phyloP scores from a whole-genome alignment of 1,140 invertebrate genomes.

The Leptonema lineaticorne region DNA sequence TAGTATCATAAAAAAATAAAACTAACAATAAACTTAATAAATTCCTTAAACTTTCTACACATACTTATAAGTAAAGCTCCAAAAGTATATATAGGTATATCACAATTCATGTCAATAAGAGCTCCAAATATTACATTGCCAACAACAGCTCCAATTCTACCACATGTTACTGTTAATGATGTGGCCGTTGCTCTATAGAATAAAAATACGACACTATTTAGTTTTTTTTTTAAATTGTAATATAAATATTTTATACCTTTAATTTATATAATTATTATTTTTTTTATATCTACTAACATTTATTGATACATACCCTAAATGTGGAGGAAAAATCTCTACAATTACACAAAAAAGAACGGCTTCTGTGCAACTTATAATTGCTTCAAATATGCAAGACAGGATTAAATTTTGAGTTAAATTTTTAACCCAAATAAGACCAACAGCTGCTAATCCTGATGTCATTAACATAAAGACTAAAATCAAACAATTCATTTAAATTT shows the following conservation, averaged over 20 bases:
- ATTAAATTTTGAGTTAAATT: constrained; percentile 56
- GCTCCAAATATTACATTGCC: constrained; percentile 60
- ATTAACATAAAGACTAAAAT: constrained; percentile 57
- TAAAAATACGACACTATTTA: not conserved
- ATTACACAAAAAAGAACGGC: constrained; percentile 61
- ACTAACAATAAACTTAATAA: too few species aligned
- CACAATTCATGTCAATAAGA: constrained; percentile 57
- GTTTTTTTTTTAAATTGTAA: not conserved
- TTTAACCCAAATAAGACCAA: constrained; percentile 58
- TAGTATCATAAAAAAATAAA: too few species aligned
- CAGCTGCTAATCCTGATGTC: constrained; percentile 56
- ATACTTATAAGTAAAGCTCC: constrained; percentile 56
- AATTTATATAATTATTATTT: not conserved
- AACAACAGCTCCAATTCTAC: constrained; percentile 58
- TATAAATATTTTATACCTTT: not conserved
- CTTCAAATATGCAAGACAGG: constrained; percentile 59
- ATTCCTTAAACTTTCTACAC: too few species aligned
- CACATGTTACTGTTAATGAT: constrained; percentile 58
- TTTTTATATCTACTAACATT: not conserved
- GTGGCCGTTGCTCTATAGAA: constrained; percentile 55
- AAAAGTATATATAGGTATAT: constrained; percentile 58
- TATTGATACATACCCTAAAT: constrained; percentile 43
- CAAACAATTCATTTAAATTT: constrained; percentile 4
- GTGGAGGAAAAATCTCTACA: constrained; percentile 58
- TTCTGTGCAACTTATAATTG: constrained; percentile 59